Evolutionary conservation across 2,888 invertebrate species (phyloP).

Genomic region (Cactoblastis cactorum): DNA sequence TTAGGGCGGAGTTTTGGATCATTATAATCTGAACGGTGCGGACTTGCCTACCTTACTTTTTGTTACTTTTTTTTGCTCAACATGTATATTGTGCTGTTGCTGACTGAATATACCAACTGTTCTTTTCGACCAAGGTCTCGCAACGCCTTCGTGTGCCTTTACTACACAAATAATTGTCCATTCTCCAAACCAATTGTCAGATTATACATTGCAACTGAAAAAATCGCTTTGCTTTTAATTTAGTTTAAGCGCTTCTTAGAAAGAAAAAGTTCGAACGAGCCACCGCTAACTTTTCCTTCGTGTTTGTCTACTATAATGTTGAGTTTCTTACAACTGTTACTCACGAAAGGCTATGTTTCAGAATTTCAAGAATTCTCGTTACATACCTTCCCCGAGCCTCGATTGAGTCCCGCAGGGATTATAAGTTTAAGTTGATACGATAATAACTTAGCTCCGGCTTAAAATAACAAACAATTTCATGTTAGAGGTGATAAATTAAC

Average conservation of each 20-base stretch:
- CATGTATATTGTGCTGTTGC: conserved; percentile 47
- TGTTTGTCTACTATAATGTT: conserved; percentile 59
- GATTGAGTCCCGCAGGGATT: conserved; percentile 29
- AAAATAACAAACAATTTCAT: conserved; percentile 31
- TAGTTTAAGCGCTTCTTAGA: conserved; percentile 60
- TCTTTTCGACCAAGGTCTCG: conserved; percentile 66
- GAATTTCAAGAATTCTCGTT: conserved; percentile 50
- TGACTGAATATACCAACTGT: conserved; percentile 51
- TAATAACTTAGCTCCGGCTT: conserved; percentile 29
- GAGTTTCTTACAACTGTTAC: conserved; percentile 53
- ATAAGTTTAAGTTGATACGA: conserved; percentile 30
- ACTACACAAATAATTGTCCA: conserved; percentile 49
- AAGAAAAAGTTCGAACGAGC: conserved; percentile 44
- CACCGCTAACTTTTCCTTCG: conserved; percentile 55
- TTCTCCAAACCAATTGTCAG: conserved; percentile 50
- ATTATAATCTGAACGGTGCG: conserved; percentile 61
- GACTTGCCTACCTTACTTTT: conserved; percentile 51
- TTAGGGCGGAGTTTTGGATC: conserved; percentile 64
- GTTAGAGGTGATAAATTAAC: conserved; percentile 50
- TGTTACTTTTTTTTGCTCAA: conserved; percentile 57
- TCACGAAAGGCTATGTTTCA: conserved; percentile 51
- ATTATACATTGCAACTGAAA: conserved; percentile 45
- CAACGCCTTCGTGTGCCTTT: conserved; percentile 44
- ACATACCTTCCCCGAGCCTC: conserved; percentile 37
- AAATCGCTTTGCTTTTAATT: conserved; percentile 51